These are phyloP conservation scores for Antedon mediterranea DNA, from an alignment of 53 echinoderm and acorn worm genomes.

Conservation along the genomic window DNA sequence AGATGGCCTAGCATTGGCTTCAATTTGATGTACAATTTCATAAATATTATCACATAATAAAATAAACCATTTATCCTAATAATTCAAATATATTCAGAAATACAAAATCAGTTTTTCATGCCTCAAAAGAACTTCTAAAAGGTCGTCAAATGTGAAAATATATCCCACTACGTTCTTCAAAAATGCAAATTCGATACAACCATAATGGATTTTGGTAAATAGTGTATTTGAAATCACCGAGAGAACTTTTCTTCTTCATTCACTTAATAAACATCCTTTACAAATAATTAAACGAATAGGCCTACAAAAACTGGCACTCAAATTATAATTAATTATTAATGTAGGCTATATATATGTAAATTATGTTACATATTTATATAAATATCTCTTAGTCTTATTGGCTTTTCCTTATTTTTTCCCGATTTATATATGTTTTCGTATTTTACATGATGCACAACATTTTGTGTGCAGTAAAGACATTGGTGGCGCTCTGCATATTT, in stretches of 20 bases:
- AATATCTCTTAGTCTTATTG: too few species aligned
- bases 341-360: too few species aligned
- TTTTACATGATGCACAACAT: not conserved
- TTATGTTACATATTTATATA: too few species aligned
- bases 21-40: not conserved
- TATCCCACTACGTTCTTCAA: not conserved
- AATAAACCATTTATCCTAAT: not conserved
- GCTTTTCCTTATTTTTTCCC: too few species aligned
- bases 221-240: not conserved
- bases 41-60: not conserved
- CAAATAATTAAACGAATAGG: too few species aligned
- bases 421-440: not conserved
- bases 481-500: not conserved
- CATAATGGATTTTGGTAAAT: not conserved
- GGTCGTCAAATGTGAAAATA: not conserved
- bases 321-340: too few species aligned
- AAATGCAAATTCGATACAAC: not conserved
- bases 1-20: not conserved
- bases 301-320: too few species aligned
- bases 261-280: too few species aligned
- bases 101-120: not conserved
- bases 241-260: too few species aligned
- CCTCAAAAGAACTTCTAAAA: not conserved
- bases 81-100: not conserved
- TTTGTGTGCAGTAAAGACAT: not conserved